These are phyloP conservation scores for Calyptommatus sinebrachiatus DNA, from an alignment of 2,113 vertebrate genomes.

Conservation along the genomic window DNA sequence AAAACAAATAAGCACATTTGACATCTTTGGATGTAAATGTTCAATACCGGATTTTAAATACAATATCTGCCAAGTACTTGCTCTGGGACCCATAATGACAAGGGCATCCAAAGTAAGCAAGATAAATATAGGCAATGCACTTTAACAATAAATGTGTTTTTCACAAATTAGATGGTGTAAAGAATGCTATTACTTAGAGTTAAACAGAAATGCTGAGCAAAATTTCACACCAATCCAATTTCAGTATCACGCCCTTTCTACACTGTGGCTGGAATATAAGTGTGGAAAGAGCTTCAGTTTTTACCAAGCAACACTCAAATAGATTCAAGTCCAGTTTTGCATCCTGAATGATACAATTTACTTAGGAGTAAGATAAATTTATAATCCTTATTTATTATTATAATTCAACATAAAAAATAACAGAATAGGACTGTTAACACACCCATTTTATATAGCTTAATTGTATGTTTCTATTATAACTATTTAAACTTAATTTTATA, in stretches of 20 bases:
- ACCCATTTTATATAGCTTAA: background rate
- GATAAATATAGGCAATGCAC: constrained; percentile 4
- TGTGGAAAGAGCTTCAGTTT: background rate
- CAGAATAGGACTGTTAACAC: too few species aligned
- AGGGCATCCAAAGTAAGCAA: constrained; percentile 17
- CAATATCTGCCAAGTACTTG: background rate
- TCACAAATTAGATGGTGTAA: background rate
- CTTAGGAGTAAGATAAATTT: background rate
- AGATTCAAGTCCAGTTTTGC: background rate
- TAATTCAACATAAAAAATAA: background rate
- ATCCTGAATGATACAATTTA: background rate
- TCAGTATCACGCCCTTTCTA: background rate
- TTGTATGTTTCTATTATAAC: too few species aligned
- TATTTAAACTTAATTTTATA: too few species aligned
- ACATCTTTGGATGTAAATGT: constrained; percentile 1
- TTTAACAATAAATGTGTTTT: background rate
- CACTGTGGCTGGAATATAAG: too few species aligned
- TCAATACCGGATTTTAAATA: constrained; percentile 8
- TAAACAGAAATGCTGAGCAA: background rate
- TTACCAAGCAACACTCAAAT: background rate
- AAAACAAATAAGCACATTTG: constrained; percentile 21
- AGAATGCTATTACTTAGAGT: background rate
- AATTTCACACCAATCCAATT: background rate
- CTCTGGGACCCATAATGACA: background rate
- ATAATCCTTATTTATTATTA: background rate